Evolutionary conservation across 2,113 vertebrate genomes (phyloP).

Genomic region (Tachuris rubrigastra): DNA sequence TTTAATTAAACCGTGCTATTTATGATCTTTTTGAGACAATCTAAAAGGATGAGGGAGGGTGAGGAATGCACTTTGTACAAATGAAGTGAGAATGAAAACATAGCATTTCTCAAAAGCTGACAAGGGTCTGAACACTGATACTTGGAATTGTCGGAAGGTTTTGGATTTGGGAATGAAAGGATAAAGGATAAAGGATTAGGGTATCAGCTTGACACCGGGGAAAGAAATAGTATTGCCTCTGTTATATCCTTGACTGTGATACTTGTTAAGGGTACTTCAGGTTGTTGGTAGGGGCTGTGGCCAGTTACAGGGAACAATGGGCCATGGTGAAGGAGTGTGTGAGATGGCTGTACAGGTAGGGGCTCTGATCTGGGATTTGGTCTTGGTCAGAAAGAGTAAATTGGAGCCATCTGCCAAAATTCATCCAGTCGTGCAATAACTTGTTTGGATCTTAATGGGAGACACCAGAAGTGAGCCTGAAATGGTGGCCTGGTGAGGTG

Average conservation of each 20-base stretch:
- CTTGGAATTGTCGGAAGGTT: background rate
- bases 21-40: background rate
- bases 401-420: background rate
- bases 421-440: background rate
- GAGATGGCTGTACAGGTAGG: fast-evolving
- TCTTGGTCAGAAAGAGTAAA: background rate
- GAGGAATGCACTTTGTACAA: background rate
- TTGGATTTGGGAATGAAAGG: background rate
- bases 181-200: background rate
- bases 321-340: background rate
- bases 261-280: background rate
- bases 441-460: background rate
- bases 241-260: background rate
- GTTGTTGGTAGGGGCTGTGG: background rate
- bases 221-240: background rate
- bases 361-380: background rate
- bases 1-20: background rate
- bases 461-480: background rate
- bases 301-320: background rate
- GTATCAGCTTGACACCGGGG: background rate
- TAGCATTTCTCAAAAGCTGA: background rate
- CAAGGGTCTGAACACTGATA: background rate
- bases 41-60: background rate
- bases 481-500: fast-evolving
- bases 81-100: background rate